Conservation (phyloP, 2,888 invertebrate genomes). For the Pachliopta kotzebuea region DNA sequence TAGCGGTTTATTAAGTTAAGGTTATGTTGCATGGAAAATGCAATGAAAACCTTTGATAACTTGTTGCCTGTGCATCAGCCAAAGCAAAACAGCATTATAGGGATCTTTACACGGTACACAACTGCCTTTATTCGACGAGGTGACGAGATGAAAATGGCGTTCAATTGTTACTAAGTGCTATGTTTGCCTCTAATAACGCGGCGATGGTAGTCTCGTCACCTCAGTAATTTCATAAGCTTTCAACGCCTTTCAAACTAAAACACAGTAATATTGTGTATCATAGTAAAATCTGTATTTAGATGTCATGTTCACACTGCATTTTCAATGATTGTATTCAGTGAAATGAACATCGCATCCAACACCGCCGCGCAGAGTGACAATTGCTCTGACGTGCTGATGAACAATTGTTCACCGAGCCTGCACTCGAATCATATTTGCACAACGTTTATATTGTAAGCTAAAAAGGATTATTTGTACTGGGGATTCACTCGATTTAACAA, state of each 20-base stretch:
- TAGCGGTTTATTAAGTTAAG: constrained; percentile 21
- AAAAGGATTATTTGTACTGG: background rate
- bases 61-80: background rate
- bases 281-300: background rate
- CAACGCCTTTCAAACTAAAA: no score
- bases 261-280: no score
- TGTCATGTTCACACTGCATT: background rate
- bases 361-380: constrained; percentile 48
- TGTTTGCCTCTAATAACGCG: no score
- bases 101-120: no score
- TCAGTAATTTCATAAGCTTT: no score
- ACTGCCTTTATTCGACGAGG: no score
- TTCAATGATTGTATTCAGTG: constrained; percentile 19
- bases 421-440: constrained; percentile 32
- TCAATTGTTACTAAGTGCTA: no score
- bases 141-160: no score
- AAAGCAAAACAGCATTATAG: no score
- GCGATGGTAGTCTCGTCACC: no score
- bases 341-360: constrained; percentile 54
- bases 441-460: constrained; percentile 12
- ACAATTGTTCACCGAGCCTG: constrained; percentile 56
- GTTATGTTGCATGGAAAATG: constrained; percentile 7
- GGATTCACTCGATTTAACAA: background rate
- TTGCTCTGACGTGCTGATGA: constrained; percentile 67
- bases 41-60: background rate